phyloP scores from a whole-genome alignment of 2,797 vertebrate species.

The Paramormyrops hopkinsi region DNA sequence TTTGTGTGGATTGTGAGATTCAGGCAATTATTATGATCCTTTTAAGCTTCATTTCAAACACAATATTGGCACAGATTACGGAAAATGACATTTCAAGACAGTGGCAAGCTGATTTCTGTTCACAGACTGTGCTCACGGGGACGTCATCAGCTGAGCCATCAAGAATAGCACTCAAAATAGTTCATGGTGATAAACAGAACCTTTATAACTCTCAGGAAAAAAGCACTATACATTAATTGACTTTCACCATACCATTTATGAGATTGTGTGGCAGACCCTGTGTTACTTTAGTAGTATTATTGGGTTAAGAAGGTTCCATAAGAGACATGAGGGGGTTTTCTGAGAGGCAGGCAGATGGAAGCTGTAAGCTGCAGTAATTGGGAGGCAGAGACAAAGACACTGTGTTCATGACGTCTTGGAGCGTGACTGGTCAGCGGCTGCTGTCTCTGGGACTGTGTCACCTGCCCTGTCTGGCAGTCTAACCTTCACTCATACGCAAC shows the following conservation, averaged over 20 bases:
- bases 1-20: neutral
- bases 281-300: neutral
- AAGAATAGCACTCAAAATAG: neutral
- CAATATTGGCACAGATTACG: neutral
- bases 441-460: neutral
- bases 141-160: neutral
- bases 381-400: neutral
- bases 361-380: neutral
- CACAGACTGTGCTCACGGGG: neutral
- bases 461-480: neutral
- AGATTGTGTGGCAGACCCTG: neutral
- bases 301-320: neutral
- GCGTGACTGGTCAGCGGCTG: neutral
- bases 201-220: neutral
- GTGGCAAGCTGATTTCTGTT: neutral
- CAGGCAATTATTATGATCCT: neutral
- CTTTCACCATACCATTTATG: neutral
- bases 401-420: neutral
- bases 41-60: neutral
- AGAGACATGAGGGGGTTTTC: neutral
- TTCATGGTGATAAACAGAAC: neutral
- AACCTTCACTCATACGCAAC: neutral
- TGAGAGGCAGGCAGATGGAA: neutral
- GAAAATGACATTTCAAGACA: too few species aligned
- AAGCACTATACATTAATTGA: neutral